Evolutionary conservation across 2,113 vertebrate species (phyloP), one percentile per base, ranked within the genome.

Genomic region (Dasyurus viverrinus): DNA sequence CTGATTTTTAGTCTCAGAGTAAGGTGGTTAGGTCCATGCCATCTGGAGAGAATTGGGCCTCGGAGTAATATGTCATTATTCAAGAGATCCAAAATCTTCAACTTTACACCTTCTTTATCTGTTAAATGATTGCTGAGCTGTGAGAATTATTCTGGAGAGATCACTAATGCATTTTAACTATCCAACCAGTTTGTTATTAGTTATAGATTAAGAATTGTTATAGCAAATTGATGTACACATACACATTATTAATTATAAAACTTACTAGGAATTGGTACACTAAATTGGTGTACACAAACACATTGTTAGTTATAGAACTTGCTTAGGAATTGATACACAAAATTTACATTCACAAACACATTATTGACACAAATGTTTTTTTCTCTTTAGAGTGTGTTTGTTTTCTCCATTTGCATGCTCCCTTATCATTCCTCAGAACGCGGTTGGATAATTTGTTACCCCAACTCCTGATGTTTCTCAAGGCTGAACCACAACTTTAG

Each of bases 251-350:
- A 11, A 36, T 52, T 52, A 11, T 52, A 52, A 52, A 52, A 19
- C 54, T 95, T 93, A 55, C 30, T 91, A 89, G 55, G 89, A 60
- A 96, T n/a, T 93, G 90, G 93, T 93, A 93, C 54, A n/a, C 46
- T 89, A 36, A 94, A n/a, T n/a, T n/a, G n/a, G n/a, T n/a, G n/a
- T n/a, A n/a, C n/a, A n/a, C n/a, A n/a, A 97, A 94, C 92, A 89
- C 2, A 76, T 89, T 50, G 84, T 26, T 93, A 60, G 84, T 93
- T 91, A 54, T 48, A 92, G 91, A 89, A 24, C 9, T 90, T 93
- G 50, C 53, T 89, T 55, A 54, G 48, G 24, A 55, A 96, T 46
- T 53, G 16, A 10, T 89, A 90, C 53, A 25, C 54, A 25, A 92
- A 89, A 52, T 54, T 54, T 19, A 54, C 1, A 16, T 54, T 7